Percentiles rank a stretch among this genome's conserved stretches.
Evolutionary conservation across 2,888 invertebrate species (phyloP).

Genomic region (Habrosyne pyritoides): DNA sequence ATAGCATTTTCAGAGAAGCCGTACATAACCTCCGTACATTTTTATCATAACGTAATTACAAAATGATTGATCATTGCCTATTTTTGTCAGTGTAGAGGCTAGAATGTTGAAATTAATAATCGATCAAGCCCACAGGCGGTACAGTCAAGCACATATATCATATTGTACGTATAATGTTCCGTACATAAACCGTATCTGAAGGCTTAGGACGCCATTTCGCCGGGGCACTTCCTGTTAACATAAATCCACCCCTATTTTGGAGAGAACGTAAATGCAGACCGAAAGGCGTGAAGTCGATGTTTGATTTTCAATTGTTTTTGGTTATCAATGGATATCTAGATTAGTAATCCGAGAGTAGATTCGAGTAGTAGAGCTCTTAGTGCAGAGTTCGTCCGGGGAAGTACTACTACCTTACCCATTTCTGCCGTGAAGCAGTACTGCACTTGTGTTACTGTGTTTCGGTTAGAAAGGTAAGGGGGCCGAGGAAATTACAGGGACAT

Average conservation of each 20-base stretch:
- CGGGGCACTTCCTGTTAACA: conserved; percentile 75
- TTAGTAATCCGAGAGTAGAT: too few species aligned
- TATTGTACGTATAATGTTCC: conserved; percentile 31
- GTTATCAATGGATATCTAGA: neutral
- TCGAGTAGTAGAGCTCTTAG: too few species aligned
- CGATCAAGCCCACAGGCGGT: conserved; percentile 16
- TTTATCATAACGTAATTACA: neutral
- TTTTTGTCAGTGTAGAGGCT: neutral
- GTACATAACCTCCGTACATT: too few species aligned
- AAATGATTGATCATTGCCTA: conserved; percentile 10
- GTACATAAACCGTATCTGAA: conserved; percentile 68
- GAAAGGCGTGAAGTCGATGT: conserved; percentile 38
- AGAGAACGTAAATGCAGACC: conserved; percentile 34
- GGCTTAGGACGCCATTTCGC: conserved; percentile 74
- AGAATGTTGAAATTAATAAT: conserved; percentile 37
- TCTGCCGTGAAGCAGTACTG: too few species aligned
- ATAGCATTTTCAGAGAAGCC: too few species aligned
- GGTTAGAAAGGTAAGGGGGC: too few species aligned
- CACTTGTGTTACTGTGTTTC: too few species aligned
- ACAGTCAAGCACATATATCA: conserved; percentile 29
- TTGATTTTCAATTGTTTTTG: conserved; percentile 27
- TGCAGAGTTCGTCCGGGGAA: too few species aligned
- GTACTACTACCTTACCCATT: too few species aligned
- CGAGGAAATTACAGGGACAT: too few species aligned
- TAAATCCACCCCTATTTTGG: conserved; percentile 72